Base-by-base conservation (phyloP, 2,797 vertebrate genomes). In the Rhadinocentrus ornatus region DNA sequence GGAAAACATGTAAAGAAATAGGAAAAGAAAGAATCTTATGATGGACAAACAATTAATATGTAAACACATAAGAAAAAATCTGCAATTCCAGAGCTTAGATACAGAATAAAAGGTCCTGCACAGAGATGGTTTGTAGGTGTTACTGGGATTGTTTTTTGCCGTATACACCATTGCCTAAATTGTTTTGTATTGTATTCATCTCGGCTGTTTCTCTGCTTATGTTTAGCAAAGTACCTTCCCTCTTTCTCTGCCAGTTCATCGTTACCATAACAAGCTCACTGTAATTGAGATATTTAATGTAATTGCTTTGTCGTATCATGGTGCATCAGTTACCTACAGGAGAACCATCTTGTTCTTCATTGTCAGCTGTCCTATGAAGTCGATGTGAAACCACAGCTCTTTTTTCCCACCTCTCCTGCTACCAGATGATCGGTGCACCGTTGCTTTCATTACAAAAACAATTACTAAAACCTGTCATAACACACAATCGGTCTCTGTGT, bases 1-100 rank as follows among this genome's bases (percentile, higher is more conserved):
- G 3, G 83, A 80, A 62, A 69, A 27, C 71, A 35, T 77, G 66
- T 82, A 79, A 72, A 66, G 52, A 70, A 13, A 64, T 4, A 62
- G 6, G 57, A 71, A 59, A 66, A 58, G 69, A 69, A 69, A 15
- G 78, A 69, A 53, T 85, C 63, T 78, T 84, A 75, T 77, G 81
- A 82, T 76, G 62, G 67, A 78, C 13, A 31, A 66, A 50, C 10
- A 44, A 20, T 53, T 6, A 9, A 60, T 29, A 39, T 50, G 57
- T 7, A 59, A 6, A 39, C 4, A 62, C 65, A 55, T 15, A 26
- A 15, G 24, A 24, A 26, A 52, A 52, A 26, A 5, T 27, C 22
- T 27, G 24, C 50, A 13, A 27, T 26, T 53, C 12, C 24, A 53
- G 26, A 69, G 16, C 8, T 20, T 5, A 55, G 31, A 44, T 16